Evolutionary conservation across 2,113 vertebrate genomes (phyloP), one percentile per base, ranked within the genome.

Genomic region (Miniopterus natalensis): DNA sequence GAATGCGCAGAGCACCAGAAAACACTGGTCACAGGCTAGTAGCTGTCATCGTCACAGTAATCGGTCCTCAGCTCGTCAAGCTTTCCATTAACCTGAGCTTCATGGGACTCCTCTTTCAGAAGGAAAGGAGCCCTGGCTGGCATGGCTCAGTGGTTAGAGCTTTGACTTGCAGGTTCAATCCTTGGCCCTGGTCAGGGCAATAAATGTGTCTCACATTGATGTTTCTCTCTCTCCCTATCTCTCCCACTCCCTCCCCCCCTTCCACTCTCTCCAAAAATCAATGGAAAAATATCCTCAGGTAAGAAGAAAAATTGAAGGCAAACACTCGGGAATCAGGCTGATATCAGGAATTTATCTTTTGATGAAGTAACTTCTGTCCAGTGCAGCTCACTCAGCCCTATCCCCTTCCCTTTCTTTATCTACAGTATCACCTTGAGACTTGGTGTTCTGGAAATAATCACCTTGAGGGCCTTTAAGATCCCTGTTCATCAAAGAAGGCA

Each of bases 361-460:
- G 90, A 95, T 95, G 84, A 90, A 96, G 92, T 71, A 77, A 59
- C 42, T 89, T 95, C 73, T 49, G n/a, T 97, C 79, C 65, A 84
- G 65, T 42, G n/a, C 47, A 9, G 71, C 51, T 57, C 74, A 59
- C 92, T 90, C 75, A 21, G 75, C 85, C 49, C 36, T 61, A 80
- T 55, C 92, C 6, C 71, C 65, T 89, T 90, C 65, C 85, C 53
- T 94, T 92, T 53, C 80, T 92, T 90, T 74, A 95, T 78, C 90
- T 57, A 23, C 42, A 36, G 84, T 51, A 84, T 84, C 90, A 84
- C 90, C 90, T 95, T 75, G 96, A 95, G 96, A 93, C 42, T 45
- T 93, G 79, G 65, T 93, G 95, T 96, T 95, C 96, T 25, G 57
- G 84, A 97, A 96, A 94, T 40, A 73, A 83, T 86, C 90, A 87